Base-by-base conservation (phyloP, 2,888 invertebrate species). In the Sinotaia quadrata region DNA sequence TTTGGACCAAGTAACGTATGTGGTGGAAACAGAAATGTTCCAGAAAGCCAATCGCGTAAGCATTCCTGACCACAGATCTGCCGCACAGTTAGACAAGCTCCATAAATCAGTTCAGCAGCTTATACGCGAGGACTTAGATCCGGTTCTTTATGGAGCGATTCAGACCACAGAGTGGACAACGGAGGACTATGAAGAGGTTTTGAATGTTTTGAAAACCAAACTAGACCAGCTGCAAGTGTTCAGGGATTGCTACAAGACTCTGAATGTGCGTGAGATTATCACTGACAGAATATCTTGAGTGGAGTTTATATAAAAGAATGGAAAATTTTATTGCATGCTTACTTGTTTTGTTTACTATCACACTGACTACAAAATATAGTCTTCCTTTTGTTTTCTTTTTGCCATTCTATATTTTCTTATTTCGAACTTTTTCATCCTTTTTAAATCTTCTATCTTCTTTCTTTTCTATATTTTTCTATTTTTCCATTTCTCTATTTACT, bases 61-160 rank as follows among this genome's bases (percentile, higher is more conserved):
- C 34, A 63, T 72, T 15, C 69, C 72, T 8, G 72, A 69, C 34
- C 69, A 72, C 52, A 27, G 59, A 4, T 59, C 67, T 5, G 61
- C 66, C 2, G 58, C 69, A 1, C 67, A 63, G 44, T 51, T 72
- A 37, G 69, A 69, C 54, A 34, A 31, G 12, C 52, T 66, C 37
- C 65, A 61, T 37, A 33, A 31, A 12, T 8, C 7, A 8, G n/a
- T 68, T 15, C 56, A 36, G n/a, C 33, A 61, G 10, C 41, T 68
- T 18, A 33, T 62, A n/a, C 37, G 24, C 15, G 21, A 62, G 10
- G 62, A 62, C 51, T 36, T 76, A 36, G 74, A 76, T 57, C 73
- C 74, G 2, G 52, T 76, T 29, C 67, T 76, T 5, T 70, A 69
- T 51, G 74, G 74, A 37, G 67, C 49, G 12, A 52, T 36, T 1